Percentiles rank a stretch among this genome's conserved stretches.
Evolutionary conservation across 2,113 vertebrate species (phyloP).

Genomic region (Dasyurus viverrinus): DNA sequence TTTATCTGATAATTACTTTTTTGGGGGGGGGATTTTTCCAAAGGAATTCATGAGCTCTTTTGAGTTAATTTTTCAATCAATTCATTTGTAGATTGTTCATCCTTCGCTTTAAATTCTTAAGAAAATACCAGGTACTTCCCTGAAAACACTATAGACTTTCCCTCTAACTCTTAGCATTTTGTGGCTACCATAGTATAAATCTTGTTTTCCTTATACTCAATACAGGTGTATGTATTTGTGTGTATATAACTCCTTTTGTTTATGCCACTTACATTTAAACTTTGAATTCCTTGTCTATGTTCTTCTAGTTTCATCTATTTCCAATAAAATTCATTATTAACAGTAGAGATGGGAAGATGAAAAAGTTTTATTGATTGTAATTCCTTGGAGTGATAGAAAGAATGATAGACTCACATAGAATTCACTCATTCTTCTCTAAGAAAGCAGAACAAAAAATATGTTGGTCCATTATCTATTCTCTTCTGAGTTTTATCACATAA

Average conservation of each 20-base stretch:
- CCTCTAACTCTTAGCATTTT: too few species aligned
- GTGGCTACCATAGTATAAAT: too few species aligned
- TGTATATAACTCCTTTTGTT: not conserved
- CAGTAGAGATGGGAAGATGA: not conserved
- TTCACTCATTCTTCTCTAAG: not conserved
- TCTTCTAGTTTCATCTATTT: not conserved
- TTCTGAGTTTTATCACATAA: slow-evolving; percentile 37
- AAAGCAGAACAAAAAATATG: slow-evolving; percentile 26
- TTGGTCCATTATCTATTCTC: not conserved
- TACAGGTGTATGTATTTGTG: not conserved
- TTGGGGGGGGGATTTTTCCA: too few species aligned
- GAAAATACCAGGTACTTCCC: too few species aligned
- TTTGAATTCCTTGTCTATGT: not conserved
- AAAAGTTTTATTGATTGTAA: slow-evolving; percentile 35
- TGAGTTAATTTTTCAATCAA: too few species aligned
- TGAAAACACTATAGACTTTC: too few species aligned
- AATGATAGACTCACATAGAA: slow-evolving; percentile 31
- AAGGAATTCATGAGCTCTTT: too few species aligned
- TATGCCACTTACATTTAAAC: not conserved
- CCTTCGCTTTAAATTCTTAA: too few species aligned
- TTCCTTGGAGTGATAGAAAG: slow-evolving; percentile 6
- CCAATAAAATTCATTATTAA: not conserved
- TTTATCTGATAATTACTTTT: too few species aligned
- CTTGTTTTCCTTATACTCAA: too few species aligned
- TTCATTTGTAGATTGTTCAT: too few species aligned